Percentiles rank a stretch among this genome's conserved stretches.
phyloP scores from a whole-genome alignment of 2,797 vertebrate species.

The Enteromius unitaeniatus region DNA sequence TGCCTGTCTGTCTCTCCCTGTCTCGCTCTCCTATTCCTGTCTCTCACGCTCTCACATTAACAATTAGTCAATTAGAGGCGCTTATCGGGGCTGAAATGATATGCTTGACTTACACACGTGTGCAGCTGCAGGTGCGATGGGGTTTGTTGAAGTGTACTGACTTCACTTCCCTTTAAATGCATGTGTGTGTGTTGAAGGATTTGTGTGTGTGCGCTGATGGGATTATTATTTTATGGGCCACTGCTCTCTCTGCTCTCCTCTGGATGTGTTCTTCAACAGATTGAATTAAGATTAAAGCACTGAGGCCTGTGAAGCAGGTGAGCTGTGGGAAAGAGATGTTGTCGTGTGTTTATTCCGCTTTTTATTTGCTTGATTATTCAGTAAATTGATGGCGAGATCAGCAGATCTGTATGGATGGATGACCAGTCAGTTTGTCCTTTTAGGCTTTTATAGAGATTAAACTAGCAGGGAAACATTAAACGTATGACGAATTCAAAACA shows the following conservation, averaged over 20 bases:
- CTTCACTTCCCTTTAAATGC: conserved; percentile 48
- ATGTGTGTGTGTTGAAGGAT: conserved; percentile 40
- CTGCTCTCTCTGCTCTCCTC: conserved; percentile 74
- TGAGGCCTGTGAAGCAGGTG: conserved; percentile 68
- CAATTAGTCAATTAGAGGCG: conserved; percentile 50
- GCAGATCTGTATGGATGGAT: conserved; percentile 66
- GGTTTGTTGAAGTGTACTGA: conserved; percentile 30
- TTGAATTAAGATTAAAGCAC: conserved; percentile 83
- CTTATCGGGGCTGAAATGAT: conserved; percentile 43
- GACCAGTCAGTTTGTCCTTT: conserved; percentile 32
- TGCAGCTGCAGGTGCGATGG: conserved; percentile 43
- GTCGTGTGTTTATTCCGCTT: conserved; percentile 75
- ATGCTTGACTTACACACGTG: conserved; percentile 31
- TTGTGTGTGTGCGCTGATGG: conserved; percentile 50
- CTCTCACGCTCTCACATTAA: conserved; percentile 16
- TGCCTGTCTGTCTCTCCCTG: background rate
- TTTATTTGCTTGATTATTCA: conserved; percentile 72
- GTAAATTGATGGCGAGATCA: conserved; percentile 58
- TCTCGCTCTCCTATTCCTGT: conserved; percentile 11
- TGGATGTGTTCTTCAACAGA: conserved; percentile 77
- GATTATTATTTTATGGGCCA: conserved; percentile 82
- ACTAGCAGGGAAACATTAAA: background rate
- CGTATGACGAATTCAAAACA: background rate
- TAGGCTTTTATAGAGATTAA: conserved; percentile 7
- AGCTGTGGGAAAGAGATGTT: conserved; percentile 75